Conservation (phyloP, 2,113 vertebrate species). For the Passer montanus region DNA sequence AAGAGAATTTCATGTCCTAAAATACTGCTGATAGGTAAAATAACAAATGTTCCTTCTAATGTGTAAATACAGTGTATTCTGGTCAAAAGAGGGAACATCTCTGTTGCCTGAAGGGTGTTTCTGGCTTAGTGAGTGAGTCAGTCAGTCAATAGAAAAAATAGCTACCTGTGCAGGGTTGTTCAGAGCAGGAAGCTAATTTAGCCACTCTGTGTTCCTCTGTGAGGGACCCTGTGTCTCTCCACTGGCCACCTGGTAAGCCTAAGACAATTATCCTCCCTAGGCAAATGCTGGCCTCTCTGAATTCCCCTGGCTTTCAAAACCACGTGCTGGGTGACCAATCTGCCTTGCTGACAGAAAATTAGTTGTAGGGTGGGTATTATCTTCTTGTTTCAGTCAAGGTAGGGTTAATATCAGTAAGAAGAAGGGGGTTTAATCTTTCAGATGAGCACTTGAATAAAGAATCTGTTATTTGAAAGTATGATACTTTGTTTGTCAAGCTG, state of each 20-base stretch:
- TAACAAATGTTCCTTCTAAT: background rate
- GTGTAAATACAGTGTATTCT: background rate
- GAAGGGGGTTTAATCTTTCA: background rate
- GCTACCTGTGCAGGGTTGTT: background rate
- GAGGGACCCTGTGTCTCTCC: background rate
- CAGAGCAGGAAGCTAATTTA: background rate
- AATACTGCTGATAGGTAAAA: background rate
- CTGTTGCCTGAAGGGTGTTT: background rate
- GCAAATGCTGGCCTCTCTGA: background rate
- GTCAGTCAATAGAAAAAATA: background rate
- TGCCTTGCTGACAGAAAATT: background rate
- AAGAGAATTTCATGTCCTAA: background rate
- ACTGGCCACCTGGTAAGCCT: background rate
- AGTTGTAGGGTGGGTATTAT: background rate
- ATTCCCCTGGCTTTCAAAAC: background rate
- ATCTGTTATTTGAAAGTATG: background rate
- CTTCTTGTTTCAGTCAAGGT: background rate
- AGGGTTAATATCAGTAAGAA: background rate
- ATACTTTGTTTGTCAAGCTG: background rate
- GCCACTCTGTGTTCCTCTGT: background rate
- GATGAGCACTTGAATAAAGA: background rate
- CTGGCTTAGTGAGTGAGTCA: background rate
- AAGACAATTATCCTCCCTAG: background rate
- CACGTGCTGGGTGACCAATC: background rate
- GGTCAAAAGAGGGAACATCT: background rate